Percentiles rank a stretch among this genome's conserved stretches.
Conservation (phyloP, 2,113 vertebrate species). For the Epinephelus fuscoguttatus region DNA sequence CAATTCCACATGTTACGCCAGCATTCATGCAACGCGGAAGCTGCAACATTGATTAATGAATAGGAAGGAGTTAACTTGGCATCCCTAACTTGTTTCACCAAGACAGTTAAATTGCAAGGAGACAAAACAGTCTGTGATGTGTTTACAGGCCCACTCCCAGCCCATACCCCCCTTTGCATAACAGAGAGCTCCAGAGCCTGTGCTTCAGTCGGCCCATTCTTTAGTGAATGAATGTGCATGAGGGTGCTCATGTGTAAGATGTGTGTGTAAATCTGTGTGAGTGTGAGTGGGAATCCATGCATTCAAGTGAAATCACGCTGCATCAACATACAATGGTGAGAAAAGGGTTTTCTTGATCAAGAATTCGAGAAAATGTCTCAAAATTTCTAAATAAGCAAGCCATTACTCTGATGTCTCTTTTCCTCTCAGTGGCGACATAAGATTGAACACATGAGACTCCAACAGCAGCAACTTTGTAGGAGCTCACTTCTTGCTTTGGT, state of each 20-base stretch:
- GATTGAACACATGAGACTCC: constrained; percentile 44
- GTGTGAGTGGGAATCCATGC: constrained; percentile 14
- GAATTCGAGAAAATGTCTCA: not conserved
- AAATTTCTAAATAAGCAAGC: not conserved
- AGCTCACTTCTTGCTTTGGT: constrained; percentile 33
- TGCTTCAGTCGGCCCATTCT: constrained; percentile 55
- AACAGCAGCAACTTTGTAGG: constrained; percentile 16
- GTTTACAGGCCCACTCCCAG: constrained; percentile 59
- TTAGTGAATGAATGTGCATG: constrained; percentile 53
- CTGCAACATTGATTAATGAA: constrained; percentile 63
- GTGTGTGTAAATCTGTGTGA: constrained; percentile 23
- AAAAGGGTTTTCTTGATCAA: constrained; percentile 18
- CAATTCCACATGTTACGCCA: constrained; percentile 46
- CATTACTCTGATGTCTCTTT: constrained; percentile 38
- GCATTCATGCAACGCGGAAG: constrained; percentile 30
- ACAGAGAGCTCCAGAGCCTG: constrained; percentile 54
- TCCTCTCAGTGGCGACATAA: constrained; percentile 32
- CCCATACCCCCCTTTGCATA: constrained; percentile 53
- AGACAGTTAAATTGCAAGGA: constrained; percentile 45
- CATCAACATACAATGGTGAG: not conserved
- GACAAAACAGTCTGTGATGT: constrained; percentile 68
- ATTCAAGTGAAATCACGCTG: constrained; percentile 15
- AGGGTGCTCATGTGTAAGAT: constrained; percentile 60
- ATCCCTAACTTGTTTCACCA: constrained; percentile 51
- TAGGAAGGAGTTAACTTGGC: constrained; percentile 62